Base-by-base conservation (phyloP, 1,140 invertebrate genomes). In the Metopolophium dirhodum region DNA sequence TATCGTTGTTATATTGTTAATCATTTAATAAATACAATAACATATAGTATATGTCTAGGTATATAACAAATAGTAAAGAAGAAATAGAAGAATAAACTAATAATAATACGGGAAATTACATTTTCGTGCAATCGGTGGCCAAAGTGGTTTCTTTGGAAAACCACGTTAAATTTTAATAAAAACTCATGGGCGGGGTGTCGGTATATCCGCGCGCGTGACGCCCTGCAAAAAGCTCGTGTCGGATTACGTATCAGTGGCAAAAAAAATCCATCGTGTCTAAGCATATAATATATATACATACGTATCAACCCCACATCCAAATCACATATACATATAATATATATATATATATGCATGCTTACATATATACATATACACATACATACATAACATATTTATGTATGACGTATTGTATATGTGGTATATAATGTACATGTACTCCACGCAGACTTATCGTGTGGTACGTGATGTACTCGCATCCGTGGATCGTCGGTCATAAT, bases 401-500 rank as follows among this genome's bases (percentile, higher is more conserved):
- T 14, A n/a, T 85, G n/a, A n/a, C n/a, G 37, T 41, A 4, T 35
- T 83, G 35, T 83, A 83, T 83, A 83, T 41, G 26, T 26, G 14
- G 20, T 83, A 83, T 7, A 1, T 9, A 14, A 82, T 1, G 0
- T 23, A 30, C 7, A 37, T 41, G 41, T 85, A 85, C 41, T 26
- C 41, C 41, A 8, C 82, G 9, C 9, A 85, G 83, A 41, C 83
- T 77, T 77, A 35, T 77, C 83, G 22, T 26, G 37, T 37, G 41
- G 83, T 85, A 85, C 83, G 83, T 85, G 83, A 85, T 85, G 8
- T 41, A 85, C 37, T 85, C 37, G 41, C 83, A 41, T 85, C 22
- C 37, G 83, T 11, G 37, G 37, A 85, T 41, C 23, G 83, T 85
- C 37, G 41, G 83, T 45, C 83, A 41, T 41, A 41, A 41, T 41